Percentiles rank a stretch among this genome's conserved stretches.
phyloP scores from a whole-genome alignment of 2,113 vertebrate genomes.

The Cairina moschata region DNA sequence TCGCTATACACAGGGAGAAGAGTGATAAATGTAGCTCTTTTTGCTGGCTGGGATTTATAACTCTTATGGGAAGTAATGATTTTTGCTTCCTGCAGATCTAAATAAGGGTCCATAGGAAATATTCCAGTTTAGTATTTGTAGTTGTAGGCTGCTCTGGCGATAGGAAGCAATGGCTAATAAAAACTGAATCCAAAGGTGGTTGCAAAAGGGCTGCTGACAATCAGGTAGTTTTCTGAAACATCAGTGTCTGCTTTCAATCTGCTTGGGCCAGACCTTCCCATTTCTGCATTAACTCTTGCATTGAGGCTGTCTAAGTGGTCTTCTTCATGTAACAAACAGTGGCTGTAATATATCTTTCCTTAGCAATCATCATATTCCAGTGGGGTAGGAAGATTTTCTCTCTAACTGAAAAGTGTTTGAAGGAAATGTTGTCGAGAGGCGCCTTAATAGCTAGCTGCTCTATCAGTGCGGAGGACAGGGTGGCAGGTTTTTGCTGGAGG shows the following conservation, averaged over 20 bases:
- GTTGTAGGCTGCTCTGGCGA: neutral
- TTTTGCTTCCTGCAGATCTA: neutral
- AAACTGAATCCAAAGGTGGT: neutral
- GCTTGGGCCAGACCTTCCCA: neutral
- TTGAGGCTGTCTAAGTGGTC: neutral
- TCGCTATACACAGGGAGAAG: neutral
- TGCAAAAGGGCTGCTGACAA: neutral
- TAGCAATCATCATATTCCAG: neutral
- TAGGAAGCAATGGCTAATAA: neutral
- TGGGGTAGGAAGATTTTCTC: neutral
- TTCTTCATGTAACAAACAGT: neutral
- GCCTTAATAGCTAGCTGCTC: neutral
- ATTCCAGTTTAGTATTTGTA: neutral
- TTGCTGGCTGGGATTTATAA: neutral
- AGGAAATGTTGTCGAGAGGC: neutral
- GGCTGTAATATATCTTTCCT: neutral
- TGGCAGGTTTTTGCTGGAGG: neutral
- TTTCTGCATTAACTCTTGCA: neutral
- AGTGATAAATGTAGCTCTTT: neutral
- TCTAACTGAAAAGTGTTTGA: neutral
- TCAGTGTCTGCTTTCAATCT: neutral
- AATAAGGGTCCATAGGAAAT: neutral
- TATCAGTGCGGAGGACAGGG: neutral
- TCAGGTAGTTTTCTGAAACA: accelerated
- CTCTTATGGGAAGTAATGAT: neutral